These are phyloP conservation scores for Sturmia bella DNA, from an alignment of 2,888 invertebrate species.

Conservation along the genomic window DNA sequence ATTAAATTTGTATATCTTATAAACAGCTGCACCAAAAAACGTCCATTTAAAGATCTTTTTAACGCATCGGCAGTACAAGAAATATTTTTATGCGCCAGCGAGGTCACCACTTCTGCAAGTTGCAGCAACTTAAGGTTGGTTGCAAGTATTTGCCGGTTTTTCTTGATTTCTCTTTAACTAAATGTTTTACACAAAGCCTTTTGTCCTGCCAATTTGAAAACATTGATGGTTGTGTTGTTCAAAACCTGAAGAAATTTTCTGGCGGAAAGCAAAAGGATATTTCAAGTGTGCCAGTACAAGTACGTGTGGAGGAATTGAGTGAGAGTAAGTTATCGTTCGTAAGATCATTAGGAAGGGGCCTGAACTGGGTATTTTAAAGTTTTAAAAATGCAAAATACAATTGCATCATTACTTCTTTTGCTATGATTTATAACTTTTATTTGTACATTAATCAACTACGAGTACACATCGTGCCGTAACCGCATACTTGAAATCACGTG, in stretches of 20 bases:
- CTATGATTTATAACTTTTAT: no score
- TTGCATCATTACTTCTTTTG: no score
- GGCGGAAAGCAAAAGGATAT: not conserved
- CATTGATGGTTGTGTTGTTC: not conserved
- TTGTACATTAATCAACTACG: no score
- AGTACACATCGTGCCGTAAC: no score
- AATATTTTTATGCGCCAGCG: constrained; percentile 16
- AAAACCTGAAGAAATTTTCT: not conserved
- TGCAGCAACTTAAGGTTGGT: constrained; percentile 34
- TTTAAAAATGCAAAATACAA: no score
- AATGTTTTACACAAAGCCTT: not conserved
- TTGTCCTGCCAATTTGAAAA: not conserved
- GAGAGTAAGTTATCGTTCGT: constrained; percentile 54
- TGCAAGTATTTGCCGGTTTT: not conserved
- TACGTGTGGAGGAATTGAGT: constrained; percentile 33
- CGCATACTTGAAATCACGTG: no score
- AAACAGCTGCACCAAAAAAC: constrained; percentile 38
- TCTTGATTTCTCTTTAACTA: not conserved
- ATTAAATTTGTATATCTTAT: not conserved
- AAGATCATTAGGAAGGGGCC: no score
- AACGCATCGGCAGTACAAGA: constrained; percentile 22
- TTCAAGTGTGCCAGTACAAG: not conserved
- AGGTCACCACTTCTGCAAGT: not conserved
- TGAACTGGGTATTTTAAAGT: no score
- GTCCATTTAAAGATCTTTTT: constrained; percentile 53